These are phyloP conservation scores for Eupithecia tripunctaria DNA, from an alignment of 2,888 invertebrate genomes.

Conservation along the genomic window DNA sequence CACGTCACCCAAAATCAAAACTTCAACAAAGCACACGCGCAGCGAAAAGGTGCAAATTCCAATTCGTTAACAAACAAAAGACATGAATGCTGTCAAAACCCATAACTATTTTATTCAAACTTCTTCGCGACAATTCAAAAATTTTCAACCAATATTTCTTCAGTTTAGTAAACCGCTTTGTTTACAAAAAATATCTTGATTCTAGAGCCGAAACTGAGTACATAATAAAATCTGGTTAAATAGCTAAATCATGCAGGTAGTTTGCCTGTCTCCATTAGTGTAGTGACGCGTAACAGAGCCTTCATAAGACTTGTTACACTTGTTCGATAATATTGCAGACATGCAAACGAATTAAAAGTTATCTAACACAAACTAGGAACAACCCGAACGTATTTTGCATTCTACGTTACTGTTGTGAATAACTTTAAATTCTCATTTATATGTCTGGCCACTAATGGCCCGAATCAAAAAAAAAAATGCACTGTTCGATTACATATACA, in stretches of 20 bases:
- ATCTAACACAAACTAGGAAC: conserved; percentile 27
- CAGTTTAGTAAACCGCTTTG: background rate
- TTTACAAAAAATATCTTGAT: background rate
- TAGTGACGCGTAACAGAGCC: conserved; percentile 30
- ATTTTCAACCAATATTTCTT: background rate
- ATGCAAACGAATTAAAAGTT: conserved; percentile 40
- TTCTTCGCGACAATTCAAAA: background rate
- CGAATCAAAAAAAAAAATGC: too few relatives aligned
- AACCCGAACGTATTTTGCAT: conserved; percentile 14
- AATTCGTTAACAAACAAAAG: background rate
- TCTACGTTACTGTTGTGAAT: conserved; percentile 19
- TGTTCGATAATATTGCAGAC: conserved; percentile 32
- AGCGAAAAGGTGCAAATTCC: background rate
- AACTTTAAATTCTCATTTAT: background rate
- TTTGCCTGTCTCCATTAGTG: conserved; percentile 14
- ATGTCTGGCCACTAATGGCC: background rate
- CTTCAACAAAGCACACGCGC: background rate
- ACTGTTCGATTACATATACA: too few relatives aligned
- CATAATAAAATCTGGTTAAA: background rate
- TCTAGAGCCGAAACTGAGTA: background rate
- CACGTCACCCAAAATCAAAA: background rate
- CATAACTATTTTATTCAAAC: background rate
- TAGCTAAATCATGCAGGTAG: background rate
- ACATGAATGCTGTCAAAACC: background rate
- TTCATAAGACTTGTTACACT: conserved; percentile 33